Evolutionary conservation across 64 coral and sea anemone genomes (phyloP).

Genomic region (Porites lutea): DNA sequence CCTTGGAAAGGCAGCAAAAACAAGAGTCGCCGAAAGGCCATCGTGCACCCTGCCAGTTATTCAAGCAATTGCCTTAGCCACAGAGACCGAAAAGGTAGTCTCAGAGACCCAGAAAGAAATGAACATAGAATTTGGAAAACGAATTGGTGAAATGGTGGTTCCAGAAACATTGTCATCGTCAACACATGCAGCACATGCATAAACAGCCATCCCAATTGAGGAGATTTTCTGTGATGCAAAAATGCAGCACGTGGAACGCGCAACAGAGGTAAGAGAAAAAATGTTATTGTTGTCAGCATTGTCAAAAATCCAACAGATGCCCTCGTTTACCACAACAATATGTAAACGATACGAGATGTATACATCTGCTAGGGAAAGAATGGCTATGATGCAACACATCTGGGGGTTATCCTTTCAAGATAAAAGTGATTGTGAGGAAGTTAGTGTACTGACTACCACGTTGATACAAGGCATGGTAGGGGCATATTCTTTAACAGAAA

Average conservation of each 20-base stretch:
- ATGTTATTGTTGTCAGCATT: neutral
- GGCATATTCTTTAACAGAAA: neutral
- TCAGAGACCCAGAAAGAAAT: neutral
- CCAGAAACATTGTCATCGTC: neutral
- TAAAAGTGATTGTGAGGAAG: neutral
- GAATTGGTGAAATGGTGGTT: neutral
- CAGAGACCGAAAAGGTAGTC: neutral
- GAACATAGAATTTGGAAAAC: neutral
- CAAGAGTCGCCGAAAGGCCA: neutral
- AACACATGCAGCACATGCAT: neutral
- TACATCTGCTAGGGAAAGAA: neutral
- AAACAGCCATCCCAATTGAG: neutral
- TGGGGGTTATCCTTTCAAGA: neutral
- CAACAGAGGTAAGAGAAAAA: neutral
- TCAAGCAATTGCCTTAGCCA: neutral
- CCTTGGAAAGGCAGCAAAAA: neutral
- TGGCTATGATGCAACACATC: neutral
- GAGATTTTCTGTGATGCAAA: neutral
- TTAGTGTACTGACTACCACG: neutral
- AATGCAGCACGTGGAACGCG: neutral
- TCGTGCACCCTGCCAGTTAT: neutral
- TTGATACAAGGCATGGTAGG: neutral
- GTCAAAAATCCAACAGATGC: constrained; percentile 21
- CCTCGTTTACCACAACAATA: constrained; percentile 15
- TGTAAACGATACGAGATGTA: constrained; percentile 18